Percentiles rank a stretch among this genome's conserved stretches.
Evolutionary conservation across 2,113 vertebrate species (phyloP).

Genomic region (Mola mola): DNA sequence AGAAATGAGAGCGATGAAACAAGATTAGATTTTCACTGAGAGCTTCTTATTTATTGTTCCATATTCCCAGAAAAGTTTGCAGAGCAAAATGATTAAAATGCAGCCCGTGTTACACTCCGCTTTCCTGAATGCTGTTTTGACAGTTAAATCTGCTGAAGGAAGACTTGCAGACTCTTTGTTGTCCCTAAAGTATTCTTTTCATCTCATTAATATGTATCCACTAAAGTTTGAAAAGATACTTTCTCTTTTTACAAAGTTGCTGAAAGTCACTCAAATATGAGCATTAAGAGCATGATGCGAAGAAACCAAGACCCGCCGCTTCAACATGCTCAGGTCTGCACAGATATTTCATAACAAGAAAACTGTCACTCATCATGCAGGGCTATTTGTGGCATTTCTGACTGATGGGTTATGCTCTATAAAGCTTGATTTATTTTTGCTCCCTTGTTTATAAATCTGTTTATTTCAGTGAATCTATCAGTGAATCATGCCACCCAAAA

Average conservation of each 20-base stretch:
- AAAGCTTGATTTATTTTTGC: neutral
- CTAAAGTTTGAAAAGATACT: neutral
- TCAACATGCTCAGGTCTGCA: neutral
- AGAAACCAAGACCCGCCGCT: neutral
- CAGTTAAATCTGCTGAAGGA: neutral
- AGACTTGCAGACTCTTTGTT: neutral
- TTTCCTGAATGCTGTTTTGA: neutral
- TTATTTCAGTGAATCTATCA: neutral
- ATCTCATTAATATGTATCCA: constrained; percentile 22
- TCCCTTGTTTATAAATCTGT: constrained; percentile 6
- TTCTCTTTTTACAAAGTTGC: neutral
- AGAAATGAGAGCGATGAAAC: too few relatives aligned
- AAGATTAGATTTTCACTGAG: too few relatives aligned
- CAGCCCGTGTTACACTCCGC: neutral
- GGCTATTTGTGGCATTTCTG: neutral
- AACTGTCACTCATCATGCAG: neutral
- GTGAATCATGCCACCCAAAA: neutral
- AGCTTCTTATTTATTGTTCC: too few relatives aligned
- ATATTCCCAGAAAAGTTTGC: neutral
- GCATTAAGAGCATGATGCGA: neutral
- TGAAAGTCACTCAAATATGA: neutral
- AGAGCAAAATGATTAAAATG: constrained; percentile 13
- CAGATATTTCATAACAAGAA: neutral
- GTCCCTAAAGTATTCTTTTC: constrained; percentile 2
- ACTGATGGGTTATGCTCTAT: neutral